These are phyloP conservation scores for Pterophyllum scalare DNA, from an alignment of 2,113 vertebrate genomes.

Conservation along the genomic window DNA sequence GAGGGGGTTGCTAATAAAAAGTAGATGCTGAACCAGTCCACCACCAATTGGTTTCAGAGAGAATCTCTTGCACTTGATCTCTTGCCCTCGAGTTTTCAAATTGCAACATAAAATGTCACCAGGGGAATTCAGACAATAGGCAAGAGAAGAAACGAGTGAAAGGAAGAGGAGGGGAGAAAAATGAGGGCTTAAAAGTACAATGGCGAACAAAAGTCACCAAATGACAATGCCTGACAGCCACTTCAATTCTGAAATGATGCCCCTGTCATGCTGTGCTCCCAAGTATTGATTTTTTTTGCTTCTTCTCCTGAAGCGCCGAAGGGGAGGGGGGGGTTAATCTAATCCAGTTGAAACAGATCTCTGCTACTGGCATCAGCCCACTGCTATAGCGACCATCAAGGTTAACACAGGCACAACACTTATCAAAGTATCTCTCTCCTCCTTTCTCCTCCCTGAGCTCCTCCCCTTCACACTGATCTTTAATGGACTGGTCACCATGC, in stretches of 20 bases:
- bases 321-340: conserved; percentile 21
- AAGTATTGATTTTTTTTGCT: conserved; percentile 91
- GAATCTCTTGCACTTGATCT: conserved; percentile 86
- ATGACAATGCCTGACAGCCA: conserved; percentile 94
- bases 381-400: conserved; percentile 87
- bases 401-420: conserved; percentile 95
- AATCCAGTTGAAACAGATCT: conserved; percentile 90
- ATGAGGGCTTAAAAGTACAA: conserved; percentile 95
- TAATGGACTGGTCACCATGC: conserved; percentile 89
- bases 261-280: conserved; percentile 89
- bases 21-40: conserved; percentile 62
- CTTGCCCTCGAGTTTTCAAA: conserved; percentile 84
- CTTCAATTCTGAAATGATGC: conserved; percentile 97
- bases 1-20: conserved; percentile 75
- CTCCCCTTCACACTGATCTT: conserved; percentile 85
- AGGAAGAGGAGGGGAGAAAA: conserved; percentile 84
- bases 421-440: conserved; percentile 91
- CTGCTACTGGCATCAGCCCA: conserved; percentile 73
- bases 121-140: conserved; percentile 87
- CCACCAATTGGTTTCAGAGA: conserved; percentile 79
- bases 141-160: conserved; percentile 66
- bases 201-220: conserved; percentile 94
- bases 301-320: conserved; percentile 46
- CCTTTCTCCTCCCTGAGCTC: conserved; percentile 81
- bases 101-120: conserved; percentile 82